These are phyloP conservation scores for Hoplodrina ambigua DNA, from an alignment of 2,888 invertebrate species.

Conservation along the genomic window DNA sequence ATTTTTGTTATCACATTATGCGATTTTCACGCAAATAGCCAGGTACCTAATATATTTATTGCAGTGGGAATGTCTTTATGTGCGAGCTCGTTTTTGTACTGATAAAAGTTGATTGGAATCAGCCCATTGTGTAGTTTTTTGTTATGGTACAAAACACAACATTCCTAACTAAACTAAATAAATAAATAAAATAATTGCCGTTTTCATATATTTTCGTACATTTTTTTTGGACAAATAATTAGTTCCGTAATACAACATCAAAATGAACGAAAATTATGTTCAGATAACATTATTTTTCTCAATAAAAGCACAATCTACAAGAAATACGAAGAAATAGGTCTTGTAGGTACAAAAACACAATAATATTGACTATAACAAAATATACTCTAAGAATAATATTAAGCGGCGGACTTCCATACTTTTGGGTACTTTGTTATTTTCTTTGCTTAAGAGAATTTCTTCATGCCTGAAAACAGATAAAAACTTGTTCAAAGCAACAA, in stretches of 20 bases:
- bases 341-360: slow-evolving; percentile 12
- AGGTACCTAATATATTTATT: slow-evolving; percentile 34
- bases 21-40: slow-evolving; percentile 67
- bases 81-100: slow-evolving; percentile 4
- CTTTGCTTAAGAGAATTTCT: slow-evolving; percentile 49
- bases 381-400: slow-evolving; percentile 40
- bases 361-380: slow-evolving; percentile 37
- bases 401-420: slow-evolving; percentile 38
- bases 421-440: slow-evolving; percentile 40
- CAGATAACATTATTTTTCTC: background rate
- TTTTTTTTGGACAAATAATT: background rate
- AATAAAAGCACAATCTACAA: slow-evolving; percentile 4
- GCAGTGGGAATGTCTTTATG: slow-evolving; percentile 10
- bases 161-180: background rate
- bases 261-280: background rate
- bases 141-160: background rate
- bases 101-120: slow-evolving; percentile 18
- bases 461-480: slow-evolving; percentile 55
- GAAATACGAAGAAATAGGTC: slow-evolving; percentile 5
- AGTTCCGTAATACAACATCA: background rate
- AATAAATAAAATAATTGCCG: background rate
- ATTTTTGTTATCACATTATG: slow-evolving; percentile 75
- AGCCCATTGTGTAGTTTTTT: background rate
- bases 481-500: slow-evolving; percentile 69
- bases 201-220: background rate